These are phyloP conservation scores for Dicaeum eximium DNA, from an alignment of 2,113 vertebrate species.

Conservation along the genomic window DNA sequence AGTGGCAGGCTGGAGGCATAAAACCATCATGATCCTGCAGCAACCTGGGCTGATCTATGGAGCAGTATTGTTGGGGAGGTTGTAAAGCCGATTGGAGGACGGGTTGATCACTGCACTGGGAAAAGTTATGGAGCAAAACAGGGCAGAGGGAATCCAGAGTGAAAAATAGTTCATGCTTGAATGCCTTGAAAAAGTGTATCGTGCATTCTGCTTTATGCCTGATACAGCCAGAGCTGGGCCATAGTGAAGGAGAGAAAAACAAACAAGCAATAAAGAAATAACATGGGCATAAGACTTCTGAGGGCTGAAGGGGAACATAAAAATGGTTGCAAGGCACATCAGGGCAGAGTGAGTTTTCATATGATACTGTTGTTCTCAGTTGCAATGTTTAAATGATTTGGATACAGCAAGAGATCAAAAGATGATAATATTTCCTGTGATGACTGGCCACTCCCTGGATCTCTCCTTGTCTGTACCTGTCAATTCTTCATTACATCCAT, in stretches of 20 bases:
- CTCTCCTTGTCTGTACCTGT: conserved; percentile 36
- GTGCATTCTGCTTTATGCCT: neutral
- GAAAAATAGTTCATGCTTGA: neutral
- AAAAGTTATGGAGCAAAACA: conserved; percentile 13
- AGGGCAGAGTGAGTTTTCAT: neutral
- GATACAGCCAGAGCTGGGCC: neutral
- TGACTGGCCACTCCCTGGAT: conserved; percentile 5
- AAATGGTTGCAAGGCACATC: neutral
- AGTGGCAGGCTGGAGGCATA: neutral
- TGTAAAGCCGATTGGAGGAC: conserved; percentile 34
- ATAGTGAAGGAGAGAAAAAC: neutral
- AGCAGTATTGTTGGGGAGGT: neutral
- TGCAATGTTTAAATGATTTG: neutral
- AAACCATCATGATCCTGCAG: neutral
- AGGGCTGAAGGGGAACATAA: neutral
- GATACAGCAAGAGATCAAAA: conserved; percentile 19
- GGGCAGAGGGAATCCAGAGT: conserved; percentile 7
- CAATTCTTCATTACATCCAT: neutral
- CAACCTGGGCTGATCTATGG: neutral
- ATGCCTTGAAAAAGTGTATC: neutral
- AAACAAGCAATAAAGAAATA: conserved; percentile 13
- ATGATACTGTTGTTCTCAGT: neutral
- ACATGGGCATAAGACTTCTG: neutral
- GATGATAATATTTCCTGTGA: conserved; percentile 8
- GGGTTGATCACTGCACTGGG: conserved; percentile 31